Evolutionary conservation across 2,888 invertebrate species (phyloP), one percentile per base, ranked within the genome.

Genomic region (Chydorus sphaericus): DNA sequence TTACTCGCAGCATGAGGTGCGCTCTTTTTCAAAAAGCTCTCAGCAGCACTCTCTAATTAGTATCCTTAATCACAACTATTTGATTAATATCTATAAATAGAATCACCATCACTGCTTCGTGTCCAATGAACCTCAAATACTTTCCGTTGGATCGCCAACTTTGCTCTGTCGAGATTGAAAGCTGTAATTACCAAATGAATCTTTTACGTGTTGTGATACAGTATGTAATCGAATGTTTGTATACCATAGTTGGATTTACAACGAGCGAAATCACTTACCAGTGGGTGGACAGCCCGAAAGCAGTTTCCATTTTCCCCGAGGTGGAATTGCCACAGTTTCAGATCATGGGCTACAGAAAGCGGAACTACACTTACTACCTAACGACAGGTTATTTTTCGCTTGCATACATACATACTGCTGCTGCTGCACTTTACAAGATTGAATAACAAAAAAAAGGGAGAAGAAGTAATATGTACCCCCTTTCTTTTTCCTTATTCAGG

Each of bases 181-280:
- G 92, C 80, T 93, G 93, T 93, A 85, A 91, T 92, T 90, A 8
- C n/a, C 20, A 16, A 10, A 16, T 20, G 10, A 29, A 2, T 31
- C 20, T 11, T 44, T 44, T 26, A 3, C 14, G 44, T 20, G 23
- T 33, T 11, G 5, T 4, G 23, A 36, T n/a, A n/a, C n/a, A n/a
- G n/a, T n/a, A n/a, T n/a, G n/a, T n/a, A n/a, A n/a, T n/a, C n/a
- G n/a, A n/a, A n/a, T n/a, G n/a, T n/a, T n/a, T n/a, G n/a, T n/a
- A n/a, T n/a, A n/a, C n/a, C n/a, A 23, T 73, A 90, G 90, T 90
- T 84, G 90, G 90, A 81, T 90, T 90, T 84, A 90, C 90, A 79
- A 90, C 89, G 88, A 85, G 85, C 81, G 90, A 90, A 82, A 90
- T 91, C 80, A 85, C 87, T 75, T 92, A 92, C 82, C 85, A 85